Percentiles rank a stretch among this genome's conserved stretches.
Conservation (phyloP, 2,888 invertebrate genomes). For the Galeruca laticollis region DNA sequence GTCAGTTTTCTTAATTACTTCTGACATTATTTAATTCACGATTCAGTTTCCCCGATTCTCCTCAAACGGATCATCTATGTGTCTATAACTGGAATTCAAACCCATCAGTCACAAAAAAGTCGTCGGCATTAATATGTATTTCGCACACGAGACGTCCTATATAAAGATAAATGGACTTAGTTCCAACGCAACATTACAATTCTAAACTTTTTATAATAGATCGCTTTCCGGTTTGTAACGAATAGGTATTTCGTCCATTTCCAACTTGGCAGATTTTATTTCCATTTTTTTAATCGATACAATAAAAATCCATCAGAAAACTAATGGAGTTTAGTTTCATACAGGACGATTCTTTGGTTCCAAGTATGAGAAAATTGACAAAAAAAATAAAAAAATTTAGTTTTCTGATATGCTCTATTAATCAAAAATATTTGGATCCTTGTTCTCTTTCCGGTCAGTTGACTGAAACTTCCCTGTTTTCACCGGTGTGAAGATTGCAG, state of each 20-base stretch:
- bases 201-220: constrained; percentile 54
- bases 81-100: not conserved
- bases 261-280: constrained; percentile 32
- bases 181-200: constrained; percentile 50
- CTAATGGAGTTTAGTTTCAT: constrained; percentile 21
- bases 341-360: no score
- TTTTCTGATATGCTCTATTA: no score
- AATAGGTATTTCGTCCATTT: constrained; percentile 33
- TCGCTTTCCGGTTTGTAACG: constrained; percentile 52
- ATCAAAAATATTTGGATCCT: no score
- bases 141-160: not conserved
- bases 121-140: not conserved
- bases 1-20: no score
- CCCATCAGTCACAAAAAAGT: not conserved
- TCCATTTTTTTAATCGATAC: constrained; percentile 13
- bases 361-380: no score
- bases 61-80: no score
- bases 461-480: no score
- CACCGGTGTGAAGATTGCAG: no score
- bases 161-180: constrained; percentile 47
- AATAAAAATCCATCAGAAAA: constrained; percentile 11
- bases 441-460: no score
- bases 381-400: no score
- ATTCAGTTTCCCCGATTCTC: no score
- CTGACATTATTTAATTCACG: no score